A percentile compares a stretch with the other conserved stretches of the same genome.
phyloP scores from a whole-genome alignment of 2,113 vertebrate species.

The Python bivittatus region DNA sequence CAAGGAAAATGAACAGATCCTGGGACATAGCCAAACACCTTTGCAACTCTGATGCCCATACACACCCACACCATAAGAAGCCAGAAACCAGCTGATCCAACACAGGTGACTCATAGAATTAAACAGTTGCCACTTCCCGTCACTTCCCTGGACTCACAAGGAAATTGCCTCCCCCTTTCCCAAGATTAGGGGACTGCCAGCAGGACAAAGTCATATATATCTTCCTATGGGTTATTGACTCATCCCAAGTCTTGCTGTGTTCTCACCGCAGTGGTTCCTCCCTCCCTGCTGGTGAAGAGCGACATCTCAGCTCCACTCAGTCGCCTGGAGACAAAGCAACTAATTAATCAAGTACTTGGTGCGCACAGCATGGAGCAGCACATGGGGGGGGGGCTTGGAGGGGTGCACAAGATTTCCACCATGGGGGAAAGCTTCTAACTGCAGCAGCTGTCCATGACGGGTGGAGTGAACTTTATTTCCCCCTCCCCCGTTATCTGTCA shows the following conservation, averaged over 20 bases:
- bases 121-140: neutral
- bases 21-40: neutral
- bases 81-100: neutral
- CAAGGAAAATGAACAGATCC: neutral
- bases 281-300: constrained; percentile 22
- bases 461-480: neutral
- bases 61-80: neutral
- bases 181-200: neutral
- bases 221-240: constrained; percentile 37
- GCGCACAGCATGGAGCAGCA: constrained; percentile 22
- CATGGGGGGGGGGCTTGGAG: neutral
- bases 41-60: neutral
- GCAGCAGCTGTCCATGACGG: neutral
- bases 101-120: neutral
- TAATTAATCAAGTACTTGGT: constrained; percentile 52
- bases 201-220: constrained; percentile 18
- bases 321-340: constrained; percentile 50
- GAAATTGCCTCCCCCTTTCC: neutral
- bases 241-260: constrained; percentile 22
- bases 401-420: neutral
- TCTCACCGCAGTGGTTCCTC: constrained; percentile 1
- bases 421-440: neutral
- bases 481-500: neutral
- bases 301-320: constrained; percentile 33
- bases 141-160: neutral